These are phyloP conservation scores for Loripinus fragilis DNA, from an alignment of 2,888 invertebrate species.

Conservation along the genomic window DNA sequence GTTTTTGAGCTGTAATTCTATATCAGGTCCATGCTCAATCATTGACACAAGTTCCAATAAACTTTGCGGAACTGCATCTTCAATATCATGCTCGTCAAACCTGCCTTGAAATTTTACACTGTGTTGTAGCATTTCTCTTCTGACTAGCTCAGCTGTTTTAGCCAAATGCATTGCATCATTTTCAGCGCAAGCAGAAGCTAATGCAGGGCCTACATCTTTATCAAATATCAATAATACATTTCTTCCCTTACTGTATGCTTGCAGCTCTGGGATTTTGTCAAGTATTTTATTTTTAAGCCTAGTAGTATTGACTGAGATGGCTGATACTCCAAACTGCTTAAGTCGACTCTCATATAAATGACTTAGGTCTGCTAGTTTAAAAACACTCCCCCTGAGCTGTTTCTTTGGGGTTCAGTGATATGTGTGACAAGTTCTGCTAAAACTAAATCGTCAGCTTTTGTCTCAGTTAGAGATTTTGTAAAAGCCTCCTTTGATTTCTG, in stretches of 20 bases:
- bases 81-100: not conserved
- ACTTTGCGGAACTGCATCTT: slow-evolving; percentile 5
- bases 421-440: not conserved
- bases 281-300: too few species aligned
- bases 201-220: too few species aligned
- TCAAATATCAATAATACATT: not conserved
- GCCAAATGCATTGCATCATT: too few species aligned
- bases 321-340: not conserved
- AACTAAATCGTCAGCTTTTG: not conserved
- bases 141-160: too few species aligned
- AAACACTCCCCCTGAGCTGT: not conserved
- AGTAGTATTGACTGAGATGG: not conserved
- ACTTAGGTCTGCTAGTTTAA: not conserved
- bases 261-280: slow-evolving; percentile 23
- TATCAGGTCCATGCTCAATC: slow-evolving; percentile 26
- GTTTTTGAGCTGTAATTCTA: not conserved
- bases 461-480: not conserved
- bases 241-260: not conserved
- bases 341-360: not conserved
- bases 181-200: too few species aligned
- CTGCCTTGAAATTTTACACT: not conserved
- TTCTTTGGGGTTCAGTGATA: not conserved
- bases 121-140: slow-evolving; percentile 1
- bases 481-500: too few species aligned
- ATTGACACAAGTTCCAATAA: slow-evolving; percentile 34